These are phyloP conservation scores for Halichoerus grypus DNA, from an alignment of 2,113 vertebrate genomes.

Conservation along the genomic window DNA sequence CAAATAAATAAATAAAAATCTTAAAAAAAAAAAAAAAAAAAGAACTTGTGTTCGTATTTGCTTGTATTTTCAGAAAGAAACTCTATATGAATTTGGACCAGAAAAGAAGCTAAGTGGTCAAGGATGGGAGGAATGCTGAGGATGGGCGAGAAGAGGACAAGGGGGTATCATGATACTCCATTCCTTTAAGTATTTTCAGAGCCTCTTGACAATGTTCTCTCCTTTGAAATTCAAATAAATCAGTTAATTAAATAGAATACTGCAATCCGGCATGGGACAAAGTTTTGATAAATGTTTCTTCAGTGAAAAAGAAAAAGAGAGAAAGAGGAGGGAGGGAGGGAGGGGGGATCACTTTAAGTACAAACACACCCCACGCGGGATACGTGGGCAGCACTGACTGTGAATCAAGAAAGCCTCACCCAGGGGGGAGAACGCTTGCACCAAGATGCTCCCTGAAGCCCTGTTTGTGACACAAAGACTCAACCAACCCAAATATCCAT, in stretches of 20 bases:
- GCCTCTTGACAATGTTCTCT: background rate
- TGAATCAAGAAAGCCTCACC: background rate
- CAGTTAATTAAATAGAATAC: background rate
- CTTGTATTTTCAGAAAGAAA: background rate
- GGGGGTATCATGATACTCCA: background rate
- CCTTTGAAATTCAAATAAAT: slow-evolving; percentile 1
- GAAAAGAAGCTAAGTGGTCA: background rate
- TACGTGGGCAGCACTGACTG: background rate
- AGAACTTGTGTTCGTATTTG: background rate
- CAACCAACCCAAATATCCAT: too few species aligned
- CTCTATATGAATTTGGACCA: background rate
- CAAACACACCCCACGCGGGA: background rate
- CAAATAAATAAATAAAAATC: background rate
- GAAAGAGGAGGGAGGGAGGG: too few species aligned
- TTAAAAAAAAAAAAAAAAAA: background rate
- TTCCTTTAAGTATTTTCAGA: background rate
- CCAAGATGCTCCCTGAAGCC: fast-evolving
- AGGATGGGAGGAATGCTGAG: background rate
- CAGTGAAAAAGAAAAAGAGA: background rate
- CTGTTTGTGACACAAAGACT: background rate
- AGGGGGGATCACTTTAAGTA: background rate
- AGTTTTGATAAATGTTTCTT: background rate
- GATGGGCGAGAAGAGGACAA: background rate
- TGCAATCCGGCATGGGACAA: background rate
- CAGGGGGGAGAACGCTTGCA: background rate